Evolutionary conservation across 2,113 vertebrate species (phyloP), one percentile per base, ranked within the genome.

Genomic region (Gorsachius goisagi): DNA sequence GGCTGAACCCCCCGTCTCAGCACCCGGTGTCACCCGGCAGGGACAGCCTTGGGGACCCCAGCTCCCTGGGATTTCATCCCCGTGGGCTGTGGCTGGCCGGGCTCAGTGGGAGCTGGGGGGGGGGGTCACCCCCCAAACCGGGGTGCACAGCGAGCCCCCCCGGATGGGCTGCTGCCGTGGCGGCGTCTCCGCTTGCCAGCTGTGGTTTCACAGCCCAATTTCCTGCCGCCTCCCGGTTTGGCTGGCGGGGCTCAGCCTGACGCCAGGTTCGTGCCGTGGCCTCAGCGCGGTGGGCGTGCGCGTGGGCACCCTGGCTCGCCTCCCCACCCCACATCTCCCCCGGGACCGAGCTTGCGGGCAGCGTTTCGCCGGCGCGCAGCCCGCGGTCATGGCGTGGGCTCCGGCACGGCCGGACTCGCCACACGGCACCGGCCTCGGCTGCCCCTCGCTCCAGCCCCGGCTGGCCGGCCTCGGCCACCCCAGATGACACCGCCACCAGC

Each of bases 231-330:
- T 67, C 78, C 68, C 6, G 1, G 11, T 47, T 32, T 32, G 78
- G 44, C 19, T 30, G 71, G 17, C 4, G 44, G 76, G 63, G 49
- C 33, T 60, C 0, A 3, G 30, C 3, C 33, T 33, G 79, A 7
- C 3, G 2, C 62, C 3, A 2, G 20, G 14, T 6, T 41, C 6
- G 0, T 30, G 73, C n/a, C 1, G 1, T 22, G 44, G 8, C 5
- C 60, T 26, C 7, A 0, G 79, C 6, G 1, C 3, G 7, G 44
- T 0, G 5, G 45, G 19, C 12, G 45, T 17, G 0, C 2, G 12
- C 0, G 2, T 30, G 71, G 56, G 14, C 50, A 30, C 44, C 37
- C 9, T 0, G 4, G 18, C 37, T 30, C 0, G 0, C 35, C 22
- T 37, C 35, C 35, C 5, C 4, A 3, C 39, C 37, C 73, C 66